Base-by-base conservation (phyloP, 1,140 invertebrate genomes). In the Drosophila pandora region DNA sequence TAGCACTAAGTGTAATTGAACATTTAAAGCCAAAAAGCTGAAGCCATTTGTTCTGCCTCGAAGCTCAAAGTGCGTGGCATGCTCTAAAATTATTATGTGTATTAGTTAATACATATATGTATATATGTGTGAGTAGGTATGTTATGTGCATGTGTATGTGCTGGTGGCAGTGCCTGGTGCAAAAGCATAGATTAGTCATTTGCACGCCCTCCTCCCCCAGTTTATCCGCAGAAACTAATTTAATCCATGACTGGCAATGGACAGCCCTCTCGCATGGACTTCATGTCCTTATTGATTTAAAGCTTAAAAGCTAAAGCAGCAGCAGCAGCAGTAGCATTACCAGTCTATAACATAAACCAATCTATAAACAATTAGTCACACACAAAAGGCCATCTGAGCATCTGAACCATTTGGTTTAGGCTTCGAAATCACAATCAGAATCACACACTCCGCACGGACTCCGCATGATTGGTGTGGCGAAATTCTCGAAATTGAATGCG, bases 51-150 rank as follows among this genome's bases (percentile, higher is more conserved):
- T 63, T 67, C 43, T 56, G 60, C 47, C 47, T 64, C 28, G 63
- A 64, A 68, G 68, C 64, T 69, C 41, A 47, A 34, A 50, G 65
- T 69, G 65, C 65, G 65, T 57, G 17, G 37, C 63, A 69, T 71
- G 68, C 67, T 57, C 53, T 58, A 43, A 13, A 21, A 43, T 43
- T 43, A 43, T 13, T 43, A 21, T 6, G 41, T 43, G n/a, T 17
- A 2, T 43, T 52, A n/a, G 41, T 17, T 43, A 3, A 10, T 37
- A 37, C 22, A 25, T 49, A 49, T 25, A 47, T 34, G n/a, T 63
- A 22, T 48, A 64, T 61, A 60, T 17, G 41, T 50, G 6, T 37
- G 52, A 3, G 47, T 55, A 39, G 8, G 10, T 43, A 17, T 17
- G 22, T 13, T 55, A n/a, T 45, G 45, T 48, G 28, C 43, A 34